These are phyloP conservation scores for Setophaga kirtlandii DNA, from an alignment of 2,113 vertebrate genomes.

Conservation along the genomic window DNA sequence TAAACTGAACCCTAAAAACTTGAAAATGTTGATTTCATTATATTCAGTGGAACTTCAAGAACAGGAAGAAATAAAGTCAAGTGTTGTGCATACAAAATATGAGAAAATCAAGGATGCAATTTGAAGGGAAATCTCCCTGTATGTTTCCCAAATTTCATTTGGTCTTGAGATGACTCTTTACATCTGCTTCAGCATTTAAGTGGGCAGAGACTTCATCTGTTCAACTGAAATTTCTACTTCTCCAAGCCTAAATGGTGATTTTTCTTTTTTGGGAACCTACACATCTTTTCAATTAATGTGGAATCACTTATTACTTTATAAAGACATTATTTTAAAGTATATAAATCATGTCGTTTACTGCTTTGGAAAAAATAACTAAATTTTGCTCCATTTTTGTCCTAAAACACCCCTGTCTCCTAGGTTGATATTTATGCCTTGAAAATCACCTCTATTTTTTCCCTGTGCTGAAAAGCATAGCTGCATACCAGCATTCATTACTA, in stretches of 20 bases:
- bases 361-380: not conserved
- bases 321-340: not conserved
- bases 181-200: not conserved
- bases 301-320: not conserved
- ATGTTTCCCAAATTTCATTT: not conserved
- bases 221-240: not conserved
- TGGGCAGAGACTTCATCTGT: not conserved
- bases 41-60: not conserved
- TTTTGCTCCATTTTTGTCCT: not conserved
- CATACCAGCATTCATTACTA: not conserved
- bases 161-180: not conserved
- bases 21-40: not conserved
- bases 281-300: not conserved
- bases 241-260: not conserved
- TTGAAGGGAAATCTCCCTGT: not conserved
- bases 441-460: not conserved
- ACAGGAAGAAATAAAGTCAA: not conserved
- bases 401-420: fast-evolving
- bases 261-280: not conserved
- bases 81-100: not conserved
- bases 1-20: not conserved
- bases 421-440: not conserved
- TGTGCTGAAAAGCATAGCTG: not conserved
- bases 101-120: not conserved
- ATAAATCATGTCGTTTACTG: not conserved